Evolutionary conservation across 2,113 vertebrate species (phyloP).

Genomic region (Jacana jacana): DNA sequence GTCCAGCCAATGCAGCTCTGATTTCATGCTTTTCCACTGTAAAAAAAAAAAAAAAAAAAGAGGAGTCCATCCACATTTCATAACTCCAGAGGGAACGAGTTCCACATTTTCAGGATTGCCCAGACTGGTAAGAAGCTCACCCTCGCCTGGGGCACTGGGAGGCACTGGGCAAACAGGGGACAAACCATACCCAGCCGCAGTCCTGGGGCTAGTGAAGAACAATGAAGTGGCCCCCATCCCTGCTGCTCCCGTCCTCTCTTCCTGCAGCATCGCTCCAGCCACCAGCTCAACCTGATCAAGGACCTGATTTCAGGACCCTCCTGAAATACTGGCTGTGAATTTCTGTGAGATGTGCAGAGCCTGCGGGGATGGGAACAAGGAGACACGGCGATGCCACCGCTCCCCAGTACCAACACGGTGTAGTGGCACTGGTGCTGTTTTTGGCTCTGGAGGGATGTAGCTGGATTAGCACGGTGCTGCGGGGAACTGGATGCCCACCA

Average conservation of each 20-base stretch:
- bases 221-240: background rate
- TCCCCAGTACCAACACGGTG: background rate
- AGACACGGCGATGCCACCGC: background rate
- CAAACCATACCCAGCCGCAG: background rate
- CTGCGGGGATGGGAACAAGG: background rate
- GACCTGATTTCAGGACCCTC: background rate
- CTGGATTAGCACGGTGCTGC: background rate
- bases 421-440: background rate
- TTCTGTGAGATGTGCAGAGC: background rate
- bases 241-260: background rate
- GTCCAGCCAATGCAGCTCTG: constrained; percentile 42
- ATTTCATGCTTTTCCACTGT: constrained; percentile 70
- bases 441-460: background rate
- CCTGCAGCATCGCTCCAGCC: background rate
- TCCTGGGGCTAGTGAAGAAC: background rate
- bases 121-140: background rate
- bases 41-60: constrained; percentile 46
- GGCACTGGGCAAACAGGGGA: background rate
- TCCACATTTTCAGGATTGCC: constrained; percentile 37
- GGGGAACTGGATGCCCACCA: background rate
- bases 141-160: background rate
- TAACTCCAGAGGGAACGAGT: constrained; percentile 44
- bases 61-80: constrained; percentile 49
- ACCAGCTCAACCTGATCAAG: background rate
- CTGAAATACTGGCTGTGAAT: background rate